Evolutionary conservation across 2,113 vertebrate species (phyloP).

Genomic region (Salminus brasiliensis): DNA sequence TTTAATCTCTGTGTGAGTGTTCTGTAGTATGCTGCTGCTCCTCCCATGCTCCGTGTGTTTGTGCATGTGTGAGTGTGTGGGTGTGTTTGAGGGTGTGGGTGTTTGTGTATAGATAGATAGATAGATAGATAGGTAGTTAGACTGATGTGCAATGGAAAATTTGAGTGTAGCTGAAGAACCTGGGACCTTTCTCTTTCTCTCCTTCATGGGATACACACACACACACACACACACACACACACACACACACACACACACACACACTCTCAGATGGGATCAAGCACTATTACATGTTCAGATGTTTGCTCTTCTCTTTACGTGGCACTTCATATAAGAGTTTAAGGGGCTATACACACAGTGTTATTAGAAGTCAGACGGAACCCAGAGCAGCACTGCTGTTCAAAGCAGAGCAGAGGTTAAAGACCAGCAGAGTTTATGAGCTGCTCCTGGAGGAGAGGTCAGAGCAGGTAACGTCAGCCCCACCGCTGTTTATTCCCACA

Average conservation of each 20-base stretch:
- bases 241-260: no score
- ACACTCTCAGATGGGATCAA: no score
- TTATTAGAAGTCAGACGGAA: neutral
- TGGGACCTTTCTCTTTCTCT: neutral
- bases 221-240: no score
- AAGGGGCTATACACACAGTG: neutral
- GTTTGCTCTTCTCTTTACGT: no score
- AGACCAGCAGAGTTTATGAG: constrained; percentile 1
- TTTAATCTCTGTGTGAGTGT: neutral
- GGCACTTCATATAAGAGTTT: no score
- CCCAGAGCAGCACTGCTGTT: neutral
- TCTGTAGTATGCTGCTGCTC: neutral
- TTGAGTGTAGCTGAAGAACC: constrained; percentile 15
- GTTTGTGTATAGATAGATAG: neutral
- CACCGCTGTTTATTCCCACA: neutral
- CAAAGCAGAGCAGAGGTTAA: neutral
- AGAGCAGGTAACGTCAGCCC: neutral
- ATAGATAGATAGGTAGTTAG: no score
- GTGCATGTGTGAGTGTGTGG: neutral
- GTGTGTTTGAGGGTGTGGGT: neutral
- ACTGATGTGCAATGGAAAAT: no score
- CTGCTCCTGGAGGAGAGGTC: neutral
- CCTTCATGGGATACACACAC: no score
- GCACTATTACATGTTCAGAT: no score
- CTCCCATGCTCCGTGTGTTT: no score